Base-by-base conservation (phyloP, 1,140 invertebrate genomes). In the Heliconius hermathena region DNA sequence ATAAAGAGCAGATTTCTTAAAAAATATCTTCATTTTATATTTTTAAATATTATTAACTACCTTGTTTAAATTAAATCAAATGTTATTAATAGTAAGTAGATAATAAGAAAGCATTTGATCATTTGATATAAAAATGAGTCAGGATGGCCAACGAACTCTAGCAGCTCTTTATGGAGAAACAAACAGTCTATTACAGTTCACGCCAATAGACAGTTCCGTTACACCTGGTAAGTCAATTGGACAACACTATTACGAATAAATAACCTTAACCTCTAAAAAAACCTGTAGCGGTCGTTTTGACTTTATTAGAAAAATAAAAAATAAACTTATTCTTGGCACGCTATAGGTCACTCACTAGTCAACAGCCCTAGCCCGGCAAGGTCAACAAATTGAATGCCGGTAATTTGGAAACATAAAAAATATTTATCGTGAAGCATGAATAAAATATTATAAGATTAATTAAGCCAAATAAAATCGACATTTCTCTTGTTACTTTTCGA, bases 291-390 rank as follows among this genome's bases (percentile, higher is more conserved):
- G 60, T 66, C 60, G 26, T 29, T 66, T 66, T 66, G 60, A 79
- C 74, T 74, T 70, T 74, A 79, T 79, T 57, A 60, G 26, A 66
- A 78, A 79, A 79, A 72, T 74, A 20, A 79, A 79, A 26, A 66
- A 29, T n/a, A 5, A 60, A 60, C 26, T 66, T 66, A 66, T 29
- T 74, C 36, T 60, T 41, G 38, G 52, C 77, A 79, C 73, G 77
- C 77, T 71, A 79, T 79, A 79, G 77, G 77, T 79, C 41, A 46
- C n/a, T 72, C 76, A 77, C 76, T 52, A 38, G 76, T 66, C 60
- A 66, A 66, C 20, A 57, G 60, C 60, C 22, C 22, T 26, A 22
- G 1, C 22, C 22, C 22, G 60, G 9, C 22, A 66, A 66, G 60
- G 60, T 66, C 60, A 26, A 66, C 8, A 11, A 70, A 76, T 76